Percentiles rank a stretch among this genome's conserved stretches.
phyloP scores from a whole-genome alignment of 1,140 invertebrate species.

The Caenorhabditis briggsae region DNA sequence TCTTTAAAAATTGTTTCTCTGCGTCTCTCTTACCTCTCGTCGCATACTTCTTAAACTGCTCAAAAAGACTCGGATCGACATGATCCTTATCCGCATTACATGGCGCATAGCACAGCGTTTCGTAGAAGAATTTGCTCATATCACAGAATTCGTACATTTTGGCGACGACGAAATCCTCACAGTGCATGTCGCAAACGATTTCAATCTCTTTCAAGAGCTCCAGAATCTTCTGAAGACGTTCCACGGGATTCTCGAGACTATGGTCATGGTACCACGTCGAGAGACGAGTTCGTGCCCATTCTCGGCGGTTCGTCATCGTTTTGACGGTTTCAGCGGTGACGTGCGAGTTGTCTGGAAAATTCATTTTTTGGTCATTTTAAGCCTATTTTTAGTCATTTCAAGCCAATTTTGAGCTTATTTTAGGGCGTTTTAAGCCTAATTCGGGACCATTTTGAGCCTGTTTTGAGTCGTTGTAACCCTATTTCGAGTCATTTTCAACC shows the following conservation, averaged over 20 bases:
- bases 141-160: slow-evolving; percentile 54
- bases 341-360: background rate
- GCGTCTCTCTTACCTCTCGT: no score
- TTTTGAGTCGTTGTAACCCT: no score
- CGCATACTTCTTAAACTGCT: background rate
- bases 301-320: background rate
- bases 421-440: no score
- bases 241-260: no score
- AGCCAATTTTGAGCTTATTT: no score
- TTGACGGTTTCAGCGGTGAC: background rate
- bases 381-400: no score
- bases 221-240: background rate
- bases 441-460: no score
- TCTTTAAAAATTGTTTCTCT: no score
- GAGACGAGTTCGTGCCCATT: background rate
- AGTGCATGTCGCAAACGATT: slow-evolving; percentile 12
- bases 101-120: slow-evolving; percentile 30
- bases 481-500: no score
- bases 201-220: background rate
- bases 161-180: slow-evolving; percentile 39
- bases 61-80: background rate
- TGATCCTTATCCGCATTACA: background rate
- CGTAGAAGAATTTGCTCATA: slow-evolving; percentile 40
- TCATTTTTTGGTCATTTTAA: background rate
- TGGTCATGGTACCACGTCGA: background rate